Conservation (phyloP, 2,113 vertebrate species). For the Percina caprodes region DNA sequence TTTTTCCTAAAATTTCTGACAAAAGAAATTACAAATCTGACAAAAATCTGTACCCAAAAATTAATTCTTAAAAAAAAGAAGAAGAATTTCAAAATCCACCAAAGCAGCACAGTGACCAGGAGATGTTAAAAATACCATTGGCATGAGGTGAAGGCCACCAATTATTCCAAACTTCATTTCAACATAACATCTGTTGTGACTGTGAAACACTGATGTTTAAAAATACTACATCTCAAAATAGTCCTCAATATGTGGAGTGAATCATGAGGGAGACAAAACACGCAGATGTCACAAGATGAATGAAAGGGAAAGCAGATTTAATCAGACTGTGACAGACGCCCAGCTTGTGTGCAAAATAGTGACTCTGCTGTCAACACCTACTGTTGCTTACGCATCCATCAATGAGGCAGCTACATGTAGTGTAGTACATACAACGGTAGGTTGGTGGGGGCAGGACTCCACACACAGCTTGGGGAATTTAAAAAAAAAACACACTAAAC, state of each 20-base stretch:
- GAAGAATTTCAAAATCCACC: background rate
- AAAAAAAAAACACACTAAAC: background rate
- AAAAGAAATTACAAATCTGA: background rate
- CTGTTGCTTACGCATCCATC: slow-evolving; percentile 44
- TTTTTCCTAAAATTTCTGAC: background rate
- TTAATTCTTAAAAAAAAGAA: background rate
- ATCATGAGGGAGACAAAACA: slow-evolving; percentile 38
- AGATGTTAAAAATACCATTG: slow-evolving; percentile 28
- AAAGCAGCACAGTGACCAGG: background rate
- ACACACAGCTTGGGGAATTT: slow-evolving; percentile 11
- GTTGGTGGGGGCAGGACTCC: slow-evolving; percentile 9
- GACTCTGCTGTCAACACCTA: slow-evolving; percentile 50
- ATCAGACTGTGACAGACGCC: slow-evolving; percentile 44
- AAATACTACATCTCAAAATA: slow-evolving; percentile 44
- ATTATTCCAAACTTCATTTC: slow-evolving; percentile 29
- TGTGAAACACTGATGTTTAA: slow-evolving; percentile 45
- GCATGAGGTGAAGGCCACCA: slow-evolving; percentile 24
- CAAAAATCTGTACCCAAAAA: background rate
- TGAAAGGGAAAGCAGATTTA: slow-evolving; percentile 47
- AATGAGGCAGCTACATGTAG: slow-evolving; percentile 13
- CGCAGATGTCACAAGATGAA: slow-evolving; percentile 33
- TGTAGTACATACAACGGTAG: slow-evolving; percentile 8
- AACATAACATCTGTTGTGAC: slow-evolving; percentile 45
- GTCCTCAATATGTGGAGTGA: slow-evolving; percentile 34
- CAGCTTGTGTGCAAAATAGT: slow-evolving; percentile 42